Evolutionary conservation across 2,888 invertebrate species (phyloP), one percentile per base, ranked within the genome.

Genomic region (Metalampra italica): DNA sequence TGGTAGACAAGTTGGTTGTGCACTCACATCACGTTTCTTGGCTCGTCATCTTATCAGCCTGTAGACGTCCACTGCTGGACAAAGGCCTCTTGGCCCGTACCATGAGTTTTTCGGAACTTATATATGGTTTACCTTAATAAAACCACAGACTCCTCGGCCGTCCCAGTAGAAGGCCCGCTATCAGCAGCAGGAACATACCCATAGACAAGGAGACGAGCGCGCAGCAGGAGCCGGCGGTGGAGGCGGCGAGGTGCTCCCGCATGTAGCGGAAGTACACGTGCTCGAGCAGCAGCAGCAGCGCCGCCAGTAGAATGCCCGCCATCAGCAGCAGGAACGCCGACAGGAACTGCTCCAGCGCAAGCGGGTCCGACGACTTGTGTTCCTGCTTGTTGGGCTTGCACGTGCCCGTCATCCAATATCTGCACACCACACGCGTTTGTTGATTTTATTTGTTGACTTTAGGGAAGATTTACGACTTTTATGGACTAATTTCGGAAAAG

Each of bases 361-460:
- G 84, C 2, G 97, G 95, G 83, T 97, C 97, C 50, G 96, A 96
- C 53, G 96, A 95, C 82, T 96, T 96, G 74, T 97, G 95, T 78
- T 97, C 95, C 78, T 97, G 95, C 75, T 96, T 96, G 57, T 97
- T 96, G 1, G 96, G 96, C 66, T 96, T 94, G 78, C 98, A 98
- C 1, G 97, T 95, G 34, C 99, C 98, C 0, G 98, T 97, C 94
- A 99, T 95, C 99, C 99, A 99, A 78, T 96, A 97, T 72, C 97
- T 94, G 53, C 7, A 8, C 9, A 36, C 22, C 22, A 22, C 22
- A 22, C 22, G 5, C 22, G 22, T 5, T 22, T 5, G 22, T 2
- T 22, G 22, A 12, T n/a, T 11, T 15, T 14, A 3, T 29, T 29
- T 38, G n/a, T n/a, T n/a, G n/a, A n/a, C n/a, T n/a, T n/a, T n/a